These are phyloP conservation scores for Falco concolor DNA, from an alignment of 2,797 vertebrate species.

Conservation along the genomic window DNA sequence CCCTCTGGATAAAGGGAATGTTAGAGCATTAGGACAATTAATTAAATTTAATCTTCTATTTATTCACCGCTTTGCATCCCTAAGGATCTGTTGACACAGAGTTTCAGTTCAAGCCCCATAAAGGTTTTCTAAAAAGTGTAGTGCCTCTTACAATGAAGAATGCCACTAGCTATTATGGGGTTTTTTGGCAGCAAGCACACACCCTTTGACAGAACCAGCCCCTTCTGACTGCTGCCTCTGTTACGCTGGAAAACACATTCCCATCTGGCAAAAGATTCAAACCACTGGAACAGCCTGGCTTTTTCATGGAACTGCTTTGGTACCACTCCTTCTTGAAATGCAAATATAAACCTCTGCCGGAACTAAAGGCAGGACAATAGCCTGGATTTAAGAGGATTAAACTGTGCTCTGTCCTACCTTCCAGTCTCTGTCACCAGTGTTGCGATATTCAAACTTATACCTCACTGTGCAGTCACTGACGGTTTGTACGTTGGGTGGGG, in stretches of 20 bases:
- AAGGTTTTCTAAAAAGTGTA: not conserved
- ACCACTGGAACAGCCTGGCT: not conserved
- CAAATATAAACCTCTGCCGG: not conserved
- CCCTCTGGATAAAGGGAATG: not conserved
- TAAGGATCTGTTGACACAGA: not conserved
- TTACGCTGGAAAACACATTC: not conserved
- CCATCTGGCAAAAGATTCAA: not conserved
- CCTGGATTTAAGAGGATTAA: not conserved
- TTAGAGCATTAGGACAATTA: not conserved
- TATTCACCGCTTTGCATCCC: not conserved
- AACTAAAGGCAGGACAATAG: not conserved
- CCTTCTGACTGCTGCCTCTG: not conserved
- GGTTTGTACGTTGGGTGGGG: conserved; percentile 9
- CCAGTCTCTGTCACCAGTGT: conserved; percentile 52
- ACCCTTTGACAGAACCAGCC: not conserved
- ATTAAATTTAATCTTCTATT: not conserved
- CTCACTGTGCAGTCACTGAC: conserved; percentile 44
- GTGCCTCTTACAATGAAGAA: not conserved
- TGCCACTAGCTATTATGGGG: not conserved
- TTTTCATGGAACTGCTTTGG: not conserved
- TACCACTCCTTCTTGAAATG: not conserved
- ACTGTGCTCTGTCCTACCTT: conserved; percentile 36
- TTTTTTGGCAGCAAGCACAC: not conserved
- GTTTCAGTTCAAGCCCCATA: not conserved
- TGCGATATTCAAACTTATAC: conserved; percentile 68